phyloP scores from a whole-genome alignment of 1,140 invertebrate species.

The Cepaea nemoralis region DNA sequence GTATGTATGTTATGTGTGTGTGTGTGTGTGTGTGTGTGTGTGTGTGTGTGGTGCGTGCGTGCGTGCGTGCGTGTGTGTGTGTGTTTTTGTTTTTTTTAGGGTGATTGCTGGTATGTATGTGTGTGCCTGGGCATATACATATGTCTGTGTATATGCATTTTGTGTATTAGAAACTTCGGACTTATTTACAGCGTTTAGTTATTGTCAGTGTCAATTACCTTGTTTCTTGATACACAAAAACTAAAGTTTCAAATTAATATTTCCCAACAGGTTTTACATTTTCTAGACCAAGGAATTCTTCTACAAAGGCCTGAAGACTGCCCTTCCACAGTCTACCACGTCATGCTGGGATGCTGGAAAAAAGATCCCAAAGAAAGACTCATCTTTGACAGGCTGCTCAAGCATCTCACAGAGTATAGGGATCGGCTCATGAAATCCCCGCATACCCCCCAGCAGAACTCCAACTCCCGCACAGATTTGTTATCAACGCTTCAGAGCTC shows the following conservation, averaged over 20 bases:
- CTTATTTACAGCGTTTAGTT: too few species aligned
- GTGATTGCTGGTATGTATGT: too few species aligned
- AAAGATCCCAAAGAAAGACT: conserved; percentile 84
- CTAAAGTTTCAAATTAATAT: neutral
- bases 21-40: too few species aligned
- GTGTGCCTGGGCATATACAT: too few species aligned
- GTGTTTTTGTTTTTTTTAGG: too few species aligned
- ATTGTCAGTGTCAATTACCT: too few species aligned
- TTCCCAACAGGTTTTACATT: conserved; percentile 79
- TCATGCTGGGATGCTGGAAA: conserved; percentile 90
- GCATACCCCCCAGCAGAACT: neutral
- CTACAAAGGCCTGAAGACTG: conserved; percentile 87
- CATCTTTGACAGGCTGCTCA: conserved; percentile 81
- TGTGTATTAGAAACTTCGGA: too few species aligned
- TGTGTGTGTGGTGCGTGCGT: too few species aligned
- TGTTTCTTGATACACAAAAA: too few species aligned
- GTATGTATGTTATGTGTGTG: too few species aligned
- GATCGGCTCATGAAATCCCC: conserved; percentile 39
- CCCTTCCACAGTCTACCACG: conserved; percentile 81
- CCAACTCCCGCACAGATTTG: neutral
- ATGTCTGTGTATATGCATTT: too few species aligned
- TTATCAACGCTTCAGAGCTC: neutral
- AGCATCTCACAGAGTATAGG: conserved; percentile 74
- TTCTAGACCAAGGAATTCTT: conserved; percentile 86
- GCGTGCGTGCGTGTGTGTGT: too few species aligned